Percentiles rank a stretch among this genome's conserved stretches.
Conservation (phyloP, 2,113 vertebrate species). For the Psammodynastes pulverulentus region DNA sequence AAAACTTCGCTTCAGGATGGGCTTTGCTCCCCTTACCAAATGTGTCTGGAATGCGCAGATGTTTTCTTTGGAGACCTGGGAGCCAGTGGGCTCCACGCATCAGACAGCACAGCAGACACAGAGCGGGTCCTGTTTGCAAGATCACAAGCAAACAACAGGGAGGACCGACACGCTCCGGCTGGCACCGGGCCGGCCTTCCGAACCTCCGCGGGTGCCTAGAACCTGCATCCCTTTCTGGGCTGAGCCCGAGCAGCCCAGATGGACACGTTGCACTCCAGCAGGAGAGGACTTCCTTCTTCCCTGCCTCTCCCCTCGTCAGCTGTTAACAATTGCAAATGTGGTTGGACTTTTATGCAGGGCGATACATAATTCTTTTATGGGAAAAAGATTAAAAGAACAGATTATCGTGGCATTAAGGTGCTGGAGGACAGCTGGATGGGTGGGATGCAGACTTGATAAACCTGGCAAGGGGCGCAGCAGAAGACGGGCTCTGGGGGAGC, state of each 20-base stretch:
- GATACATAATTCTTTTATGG: neutral
- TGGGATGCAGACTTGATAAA: neutral
- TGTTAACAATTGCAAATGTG: neutral
- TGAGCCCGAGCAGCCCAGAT: neutral
- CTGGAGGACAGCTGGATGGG: neutral
- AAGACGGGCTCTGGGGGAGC: neutral
- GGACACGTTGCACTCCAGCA: rapidly evolving
- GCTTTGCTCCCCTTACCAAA: constrained; percentile 84
- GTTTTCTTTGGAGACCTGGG: constrained; percentile 84
- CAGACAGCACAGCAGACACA: constrained; percentile 46
- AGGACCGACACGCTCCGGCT: neutral
- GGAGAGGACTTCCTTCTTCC: neutral
- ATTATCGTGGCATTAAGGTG: neutral
- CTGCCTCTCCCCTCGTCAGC: neutral
- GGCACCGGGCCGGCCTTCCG: rapidly evolving
- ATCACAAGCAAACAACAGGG: constrained; percentile 64
- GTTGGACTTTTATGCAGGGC: neutral
- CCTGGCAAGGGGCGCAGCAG: neutral
- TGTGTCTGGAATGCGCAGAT: constrained; percentile 97
- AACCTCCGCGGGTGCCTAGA: neutral
- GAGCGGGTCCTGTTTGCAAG: constrained; percentile 44
- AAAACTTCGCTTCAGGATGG: constrained; percentile 70
- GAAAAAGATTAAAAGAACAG: neutral
- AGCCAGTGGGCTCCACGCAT: constrained; percentile 61
- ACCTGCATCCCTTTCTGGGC: rapidly evolving